Percentiles rank a stretch among this genome's conserved stretches.
Evolutionary conservation across 2,113 vertebrate species (phyloP).

Genomic region (Tamias sibiricus): DNA sequence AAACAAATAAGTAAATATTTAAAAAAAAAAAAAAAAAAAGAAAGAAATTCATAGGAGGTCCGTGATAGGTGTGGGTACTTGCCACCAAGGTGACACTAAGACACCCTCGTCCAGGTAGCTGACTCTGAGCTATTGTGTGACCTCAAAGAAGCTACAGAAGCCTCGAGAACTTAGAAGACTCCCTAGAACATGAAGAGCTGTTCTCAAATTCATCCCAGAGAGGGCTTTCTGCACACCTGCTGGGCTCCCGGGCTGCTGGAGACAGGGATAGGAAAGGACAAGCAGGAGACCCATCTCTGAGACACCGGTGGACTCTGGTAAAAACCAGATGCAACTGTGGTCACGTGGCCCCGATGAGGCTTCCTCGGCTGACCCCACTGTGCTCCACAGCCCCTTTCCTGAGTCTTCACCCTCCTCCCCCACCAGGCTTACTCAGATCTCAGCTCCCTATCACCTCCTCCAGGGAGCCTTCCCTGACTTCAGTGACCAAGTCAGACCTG

Average conservation of each 20-base stretch:
- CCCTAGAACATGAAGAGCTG: neutral
- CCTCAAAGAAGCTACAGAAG: neutral
- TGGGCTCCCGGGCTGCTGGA: neutral
- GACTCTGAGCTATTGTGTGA: neutral
- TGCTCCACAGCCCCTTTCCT: neutral
- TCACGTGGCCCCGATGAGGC: neutral
- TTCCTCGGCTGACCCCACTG: neutral
- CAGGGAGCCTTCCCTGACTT: neutral
- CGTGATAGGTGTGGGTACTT: neutral
- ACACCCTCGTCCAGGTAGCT: neutral
- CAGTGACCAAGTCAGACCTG: neutral
- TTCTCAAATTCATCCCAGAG: neutral
- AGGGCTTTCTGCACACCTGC: too few relatives aligned
- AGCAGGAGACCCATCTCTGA: rapidly evolving
- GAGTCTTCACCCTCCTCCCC: neutral
- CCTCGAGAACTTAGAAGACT: neutral
- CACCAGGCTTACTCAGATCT: neutral
- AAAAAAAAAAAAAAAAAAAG: too few relatives aligned
- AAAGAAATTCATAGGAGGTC: too few relatives aligned
- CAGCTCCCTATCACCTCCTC: neutral
- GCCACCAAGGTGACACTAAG: neutral
- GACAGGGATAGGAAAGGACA: neutral
- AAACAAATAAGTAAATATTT: too few relatives aligned
- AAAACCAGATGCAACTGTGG: rapidly evolving
- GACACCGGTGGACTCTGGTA: neutral